Percentiles rank a stretch among this genome's conserved stretches.
These are phyloP conservation scores for Plectrocnemia conspersa DNA, from an alignment of 1,140 invertebrate genomes.

Conservation along the genomic window DNA sequence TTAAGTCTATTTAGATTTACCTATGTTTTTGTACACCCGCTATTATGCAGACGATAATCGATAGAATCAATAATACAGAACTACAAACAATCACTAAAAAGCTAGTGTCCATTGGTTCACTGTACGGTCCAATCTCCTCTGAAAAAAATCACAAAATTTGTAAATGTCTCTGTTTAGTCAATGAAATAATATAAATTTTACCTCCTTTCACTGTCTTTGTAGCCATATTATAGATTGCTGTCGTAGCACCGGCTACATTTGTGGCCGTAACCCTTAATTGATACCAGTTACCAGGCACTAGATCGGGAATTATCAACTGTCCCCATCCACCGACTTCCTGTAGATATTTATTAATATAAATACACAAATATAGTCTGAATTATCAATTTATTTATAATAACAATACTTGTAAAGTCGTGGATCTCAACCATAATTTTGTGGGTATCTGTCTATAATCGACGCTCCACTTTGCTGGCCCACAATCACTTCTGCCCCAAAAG, in stretches of 20 bases:
- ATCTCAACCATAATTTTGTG: conserved; percentile 42
- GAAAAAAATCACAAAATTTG: conserved; percentile 35
- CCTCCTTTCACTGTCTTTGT: conserved; percentile 75
- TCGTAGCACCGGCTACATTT: conserved; percentile 73
- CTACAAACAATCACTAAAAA: conserved; percentile 50
- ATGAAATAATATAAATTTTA: conserved; percentile 41
- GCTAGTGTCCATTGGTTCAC: conserved; percentile 46
- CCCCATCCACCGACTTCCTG: conserved; percentile 48
- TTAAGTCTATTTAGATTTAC: too few species aligned
- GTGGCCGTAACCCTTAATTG: conserved; percentile 70
- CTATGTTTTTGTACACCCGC: conserved; percentile 40
- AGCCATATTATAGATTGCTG: conserved; percentile 69
- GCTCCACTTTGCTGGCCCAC: conserved; percentile 44
- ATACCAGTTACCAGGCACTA: conserved; percentile 74
- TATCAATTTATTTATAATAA: not conserved
- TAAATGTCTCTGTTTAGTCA: not conserved
- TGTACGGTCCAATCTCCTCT: conserved; percentile 50
- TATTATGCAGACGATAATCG: conserved; percentile 43
- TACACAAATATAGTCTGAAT: conserved; percentile 24
- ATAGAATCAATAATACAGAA: conserved; percentile 44
- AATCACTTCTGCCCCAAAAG: conserved; percentile 48
- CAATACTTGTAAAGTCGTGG: conserved; percentile 37
- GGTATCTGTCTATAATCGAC: conserved; percentile 46
- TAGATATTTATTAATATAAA: conserved; percentile 47
- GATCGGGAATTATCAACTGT: conserved; percentile 52